phyloP scores from a whole-genome alignment of 1,140 invertebrate species.

The Megathymus violae region DNA sequence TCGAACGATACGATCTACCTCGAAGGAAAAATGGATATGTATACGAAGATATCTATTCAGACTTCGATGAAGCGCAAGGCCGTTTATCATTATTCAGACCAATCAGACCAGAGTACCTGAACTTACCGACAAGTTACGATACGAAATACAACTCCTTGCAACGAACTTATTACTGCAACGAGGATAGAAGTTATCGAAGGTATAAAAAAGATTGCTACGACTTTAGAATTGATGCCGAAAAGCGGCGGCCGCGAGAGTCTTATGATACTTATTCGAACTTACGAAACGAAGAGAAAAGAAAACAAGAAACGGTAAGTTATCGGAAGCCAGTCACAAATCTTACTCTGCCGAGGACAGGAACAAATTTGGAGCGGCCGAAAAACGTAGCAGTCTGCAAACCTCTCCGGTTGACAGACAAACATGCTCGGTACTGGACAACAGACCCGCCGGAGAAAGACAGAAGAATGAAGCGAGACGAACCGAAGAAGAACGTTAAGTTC shows the following conservation, averaged over 20 bases:
- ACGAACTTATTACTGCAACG: constrained; percentile 66
- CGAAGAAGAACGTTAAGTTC: constrained; percentile 81
- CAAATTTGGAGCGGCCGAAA: constrained; percentile 50
- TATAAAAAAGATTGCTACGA: constrained; percentile 77
- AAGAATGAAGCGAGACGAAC: constrained; percentile 63
- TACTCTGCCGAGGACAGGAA: constrained; percentile 29
- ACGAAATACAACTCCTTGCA: constrained; percentile 73
- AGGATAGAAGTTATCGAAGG: constrained; percentile 48
- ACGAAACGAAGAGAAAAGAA: constrained; percentile 37
- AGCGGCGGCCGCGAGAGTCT: constrained; percentile 51
- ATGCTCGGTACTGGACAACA: constrained; percentile 73
- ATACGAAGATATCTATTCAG: constrained; percentile 80
- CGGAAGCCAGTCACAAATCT: constrained; percentile 30
- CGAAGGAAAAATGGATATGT: constrained; percentile 78
- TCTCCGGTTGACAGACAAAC: constrained; percentile 62
- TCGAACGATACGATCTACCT: constrained; percentile 54
- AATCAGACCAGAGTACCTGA: constrained; percentile 79
- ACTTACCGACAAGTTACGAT: constrained; percentile 67
- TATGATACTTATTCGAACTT: constrained; percentile 58
- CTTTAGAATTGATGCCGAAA: constrained; percentile 68
- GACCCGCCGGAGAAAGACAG: constrained; percentile 56
- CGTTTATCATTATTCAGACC: constrained; percentile 76
- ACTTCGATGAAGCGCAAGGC: constrained; percentile 77
- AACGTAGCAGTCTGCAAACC: constrained; percentile 76
- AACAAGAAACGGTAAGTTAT: constrained; percentile 29